Percentiles rank a stretch among this genome's conserved stretches.
These are phyloP conservation scores for Amblyjoppa fuscipennis DNA, from an alignment of 2,888 invertebrate genomes.

Conservation along the genomic window DNA sequence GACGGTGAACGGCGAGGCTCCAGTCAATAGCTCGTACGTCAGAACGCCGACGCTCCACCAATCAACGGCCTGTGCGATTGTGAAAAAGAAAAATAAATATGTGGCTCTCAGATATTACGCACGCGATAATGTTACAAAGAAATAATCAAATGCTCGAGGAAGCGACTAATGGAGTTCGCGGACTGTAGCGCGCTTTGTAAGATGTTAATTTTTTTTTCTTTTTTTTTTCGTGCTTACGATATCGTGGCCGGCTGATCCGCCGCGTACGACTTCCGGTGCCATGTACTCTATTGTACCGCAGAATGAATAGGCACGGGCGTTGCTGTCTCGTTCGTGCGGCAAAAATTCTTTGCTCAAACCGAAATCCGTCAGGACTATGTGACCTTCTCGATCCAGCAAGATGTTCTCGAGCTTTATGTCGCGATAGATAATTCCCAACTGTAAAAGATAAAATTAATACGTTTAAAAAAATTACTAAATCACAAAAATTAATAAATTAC, in stretches of 20 bases:
- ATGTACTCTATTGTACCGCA: conserved; percentile 99
- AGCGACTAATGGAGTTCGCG: background rate
- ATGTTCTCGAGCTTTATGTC: conserved; percentile 99
- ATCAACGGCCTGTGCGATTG: conserved; percentile 93
- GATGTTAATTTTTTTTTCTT: background rate
- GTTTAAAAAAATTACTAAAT: conserved; percentile 21
- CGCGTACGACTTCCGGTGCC: conserved; percentile 94
- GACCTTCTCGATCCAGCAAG: conserved; percentile 96
- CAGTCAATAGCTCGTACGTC: conserved; percentile 97
- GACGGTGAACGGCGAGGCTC: conserved; percentile 98
- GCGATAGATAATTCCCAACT: conserved; percentile 98
- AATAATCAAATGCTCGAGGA: background rate
- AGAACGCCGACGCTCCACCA: conserved; percentile 99
- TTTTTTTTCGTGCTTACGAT: conserved; percentile 89
- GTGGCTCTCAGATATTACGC: background rate
- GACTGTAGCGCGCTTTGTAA: background rate
- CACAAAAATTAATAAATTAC: conserved; percentile 31
- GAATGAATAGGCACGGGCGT: conserved; percentile 97
- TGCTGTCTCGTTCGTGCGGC: conserved; percentile 88
- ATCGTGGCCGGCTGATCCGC: conserved; percentile 96
- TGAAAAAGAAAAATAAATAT: conserved; percentile 7
- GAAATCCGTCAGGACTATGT: conserved; percentile 98
- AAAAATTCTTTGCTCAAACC: conserved; percentile 98
- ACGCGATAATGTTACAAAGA: background rate
- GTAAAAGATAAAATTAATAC: conserved; percentile 80